Percentiles rank a stretch among this genome's conserved stretches.
phyloP scores from a whole-genome alignment of 2,797 vertebrate genomes.

The Acropternis orthonyx region DNA sequence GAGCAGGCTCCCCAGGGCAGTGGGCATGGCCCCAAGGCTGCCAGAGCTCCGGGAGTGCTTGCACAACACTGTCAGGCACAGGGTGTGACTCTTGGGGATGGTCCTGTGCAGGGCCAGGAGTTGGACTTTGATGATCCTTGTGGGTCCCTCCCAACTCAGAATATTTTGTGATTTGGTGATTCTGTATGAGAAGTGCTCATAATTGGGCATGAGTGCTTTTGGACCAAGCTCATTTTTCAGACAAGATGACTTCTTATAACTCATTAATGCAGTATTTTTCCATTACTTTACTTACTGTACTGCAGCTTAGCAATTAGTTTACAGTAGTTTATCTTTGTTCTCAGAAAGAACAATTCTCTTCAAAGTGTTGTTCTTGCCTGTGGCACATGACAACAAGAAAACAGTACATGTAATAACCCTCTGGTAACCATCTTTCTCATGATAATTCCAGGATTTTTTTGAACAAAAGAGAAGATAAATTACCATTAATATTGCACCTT shows the following conservation, averaged over 20 bases:
- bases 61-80: not conserved
- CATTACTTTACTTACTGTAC: not conserved
- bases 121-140: not conserved
- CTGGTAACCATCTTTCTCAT: conserved; percentile 44
- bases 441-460: conserved; percentile 43
- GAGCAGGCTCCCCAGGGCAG: not conserved
- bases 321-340: conserved; percentile 51
- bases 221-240: not conserved
- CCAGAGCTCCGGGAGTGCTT: not conserved
- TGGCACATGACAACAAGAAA: conserved; percentile 57
- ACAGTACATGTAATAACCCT: conserved; percentile 23
- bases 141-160: not conserved
- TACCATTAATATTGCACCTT: conserved; percentile 57
- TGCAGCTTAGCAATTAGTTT: conserved; percentile 38
- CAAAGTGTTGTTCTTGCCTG: conserved; percentile 50
- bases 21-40: not conserved
- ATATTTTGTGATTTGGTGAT: not conserved
- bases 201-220: not conserved
- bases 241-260: not conserved
- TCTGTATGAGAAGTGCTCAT: not conserved
- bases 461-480: conserved; percentile 36
- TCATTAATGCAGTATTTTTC: not conserved
- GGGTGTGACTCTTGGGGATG: no score
- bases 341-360: conserved; percentile 9
- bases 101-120: not conserved